Evolutionary conservation across 2,113 vertebrate species (phyloP), one percentile per base, ranked within the genome.

Genomic region (Leptodactylus fuscus): DNA sequence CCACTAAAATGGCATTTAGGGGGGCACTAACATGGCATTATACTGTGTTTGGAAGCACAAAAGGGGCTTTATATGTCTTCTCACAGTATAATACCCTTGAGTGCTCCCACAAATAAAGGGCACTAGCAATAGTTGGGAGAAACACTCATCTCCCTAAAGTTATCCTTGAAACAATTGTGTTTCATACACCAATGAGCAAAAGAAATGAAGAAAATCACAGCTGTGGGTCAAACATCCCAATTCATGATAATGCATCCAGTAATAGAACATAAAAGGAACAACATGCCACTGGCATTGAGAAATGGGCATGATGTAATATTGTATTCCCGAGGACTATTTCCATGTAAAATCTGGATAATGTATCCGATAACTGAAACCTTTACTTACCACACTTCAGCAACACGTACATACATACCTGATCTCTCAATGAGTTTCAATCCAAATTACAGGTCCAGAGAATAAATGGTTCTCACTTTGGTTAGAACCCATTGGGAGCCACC

Each of bases 311-410:
- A 62, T 81, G 36, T 65, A 16, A 53, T 65, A 44, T 65, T 16
- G 29, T 20, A 62, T 65, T 65, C 18, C 78, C 46, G 24, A 62
- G 22, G 36, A 44, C 78, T 27, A 67, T 32, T 48, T 4, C 29
- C 24, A 48, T 67, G 22, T 38, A 34, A 70, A 49, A 51, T 49
- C 44, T 81, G 62, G 62, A 9, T 34, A 46, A 2, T 12, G 41
- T 46, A 81, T 81, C 80, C 46, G 58, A 67, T 81, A 81, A 67
- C 58, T 41, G 27, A 24, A n/a, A 71, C 12, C 53, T 55, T 58
- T 20, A 69, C 60, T 34, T 69, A 65, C 4, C 80, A 62, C 60
- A 69, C 13, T 27, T 80, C 55, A 65, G n/a, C 24, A 4, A 81
- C 58, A 32, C 44, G 55, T 49, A 49, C 18, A 34, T 22, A 81